Evolutionary conservation across 2,888 invertebrate species (phyloP).

Genomic region (Oligia latruncula): DNA sequence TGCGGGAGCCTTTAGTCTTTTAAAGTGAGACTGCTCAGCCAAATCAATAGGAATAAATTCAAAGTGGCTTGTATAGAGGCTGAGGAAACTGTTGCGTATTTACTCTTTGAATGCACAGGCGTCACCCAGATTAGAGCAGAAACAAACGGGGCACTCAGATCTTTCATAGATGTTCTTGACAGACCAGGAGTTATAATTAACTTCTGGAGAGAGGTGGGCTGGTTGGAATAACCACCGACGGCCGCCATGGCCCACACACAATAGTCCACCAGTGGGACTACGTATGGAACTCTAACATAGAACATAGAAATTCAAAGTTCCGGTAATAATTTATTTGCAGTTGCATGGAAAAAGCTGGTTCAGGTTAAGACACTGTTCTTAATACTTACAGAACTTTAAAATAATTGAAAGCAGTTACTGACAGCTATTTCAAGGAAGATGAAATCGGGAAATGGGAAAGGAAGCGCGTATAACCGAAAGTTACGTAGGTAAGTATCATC

Average conservation of each 20-base stretch:
- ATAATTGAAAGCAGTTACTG: not conserved
- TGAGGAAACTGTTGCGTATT: not conserved
- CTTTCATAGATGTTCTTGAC: not conserved
- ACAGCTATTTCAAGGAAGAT: not conserved
- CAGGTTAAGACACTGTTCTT: not conserved
- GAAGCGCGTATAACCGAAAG: not conserved
- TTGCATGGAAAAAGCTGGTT: not conserved
- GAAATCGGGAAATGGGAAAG: not conserved
- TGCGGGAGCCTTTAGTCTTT: not conserved
- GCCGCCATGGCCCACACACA: not conserved
- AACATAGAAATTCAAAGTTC: not conserved
- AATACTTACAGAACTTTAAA: not conserved
- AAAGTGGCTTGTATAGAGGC: not conserved
- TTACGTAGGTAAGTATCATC: not conserved
- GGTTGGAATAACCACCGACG: not conserved
- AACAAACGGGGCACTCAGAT: not conserved
- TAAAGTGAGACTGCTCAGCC: too few relatives aligned
- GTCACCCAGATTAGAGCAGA: not conserved
- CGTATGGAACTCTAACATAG: not conserved
- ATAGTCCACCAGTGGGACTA: not conserved
- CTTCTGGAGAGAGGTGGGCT: not conserved
- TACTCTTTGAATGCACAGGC: not conserved
- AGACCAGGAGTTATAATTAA: not conserved
- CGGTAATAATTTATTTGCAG: not conserved
- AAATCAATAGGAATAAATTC: not conserved